Evolutionary conservation across 2,888 invertebrate species (phyloP).

Genomic region (Volucella inanis): DNA sequence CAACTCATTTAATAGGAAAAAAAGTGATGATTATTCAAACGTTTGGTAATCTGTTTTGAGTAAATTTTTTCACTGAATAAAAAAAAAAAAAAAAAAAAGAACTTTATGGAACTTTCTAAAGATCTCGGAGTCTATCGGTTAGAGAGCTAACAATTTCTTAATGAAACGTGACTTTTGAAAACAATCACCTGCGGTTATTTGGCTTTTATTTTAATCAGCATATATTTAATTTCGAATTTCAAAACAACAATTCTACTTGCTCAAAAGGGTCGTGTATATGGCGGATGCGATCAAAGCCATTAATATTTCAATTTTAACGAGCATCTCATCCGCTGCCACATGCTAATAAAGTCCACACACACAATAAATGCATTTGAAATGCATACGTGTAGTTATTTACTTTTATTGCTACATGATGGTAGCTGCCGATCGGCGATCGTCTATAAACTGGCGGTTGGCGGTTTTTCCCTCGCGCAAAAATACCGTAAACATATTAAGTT

Average conservation of each 20-base stretch:
- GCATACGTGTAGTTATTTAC: conserved; percentile 68
- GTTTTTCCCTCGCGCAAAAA: conserved; percentile 1
- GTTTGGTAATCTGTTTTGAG: too few species aligned
- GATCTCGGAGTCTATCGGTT: too few species aligned
- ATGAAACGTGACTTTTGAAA: neutral
- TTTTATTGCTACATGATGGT: conserved; percentile 41
- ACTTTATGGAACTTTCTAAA: too few species aligned
- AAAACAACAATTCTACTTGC: neutral
- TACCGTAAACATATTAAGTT: conserved; percentile 61
- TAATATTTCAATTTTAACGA: conserved; percentile 67
- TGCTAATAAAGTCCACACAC: conserved; percentile 65
- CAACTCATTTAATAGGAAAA: too few species aligned
- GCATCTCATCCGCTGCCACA: conserved; percentile 54
- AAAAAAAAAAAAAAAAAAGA: too few species aligned
- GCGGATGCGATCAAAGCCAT: conserved; percentile 64
- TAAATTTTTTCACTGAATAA: too few species aligned
- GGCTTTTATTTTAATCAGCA: neutral
- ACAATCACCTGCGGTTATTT: neutral
- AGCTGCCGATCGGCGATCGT: neutral
- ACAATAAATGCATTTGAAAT: conserved; percentile 72
- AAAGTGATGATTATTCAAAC: too few species aligned
- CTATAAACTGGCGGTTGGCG: too few species aligned
- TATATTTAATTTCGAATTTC: neutral
- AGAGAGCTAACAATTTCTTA: too few species aligned
- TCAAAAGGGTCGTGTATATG: conserved; percentile 22